Evolutionary conservation across 2,113 vertebrate species (phyloP).

Genomic region (Sorex araneus): DNA sequence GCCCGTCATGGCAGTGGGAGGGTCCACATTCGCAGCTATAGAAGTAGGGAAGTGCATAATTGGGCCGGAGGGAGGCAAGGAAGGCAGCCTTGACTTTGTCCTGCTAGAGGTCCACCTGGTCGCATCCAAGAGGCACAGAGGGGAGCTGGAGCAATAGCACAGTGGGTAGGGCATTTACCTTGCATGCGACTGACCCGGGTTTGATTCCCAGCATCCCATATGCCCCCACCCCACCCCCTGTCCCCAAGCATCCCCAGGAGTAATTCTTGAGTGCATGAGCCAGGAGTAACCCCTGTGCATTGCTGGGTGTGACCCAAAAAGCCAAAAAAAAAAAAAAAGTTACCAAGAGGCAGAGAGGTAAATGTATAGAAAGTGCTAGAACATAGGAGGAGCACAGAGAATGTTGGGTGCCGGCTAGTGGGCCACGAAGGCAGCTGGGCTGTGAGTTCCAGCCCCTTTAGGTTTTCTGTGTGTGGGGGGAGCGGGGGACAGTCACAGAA

Average conservation of each 20-base stretch:
- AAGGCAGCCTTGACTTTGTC: neutral
- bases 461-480: neutral
- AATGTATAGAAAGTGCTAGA: neutral
- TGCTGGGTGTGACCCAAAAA: no score
- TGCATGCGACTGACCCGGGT: no score
- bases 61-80: neutral
- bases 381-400: neutral
- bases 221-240: no score
- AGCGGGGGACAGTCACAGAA: no score
- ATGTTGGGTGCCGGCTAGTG: neutral
- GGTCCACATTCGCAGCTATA: fast-evolving
- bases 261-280: no score
- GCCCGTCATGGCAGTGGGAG: neutral
- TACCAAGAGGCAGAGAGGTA: neutral
- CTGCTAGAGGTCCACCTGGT: neutral
- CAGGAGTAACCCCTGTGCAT: no score
- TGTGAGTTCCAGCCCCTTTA: neutral
- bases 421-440: neutral
- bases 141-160: no score
- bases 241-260: no score
- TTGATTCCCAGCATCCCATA: no score
- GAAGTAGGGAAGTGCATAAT: neutral
- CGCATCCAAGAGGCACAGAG: neutral
- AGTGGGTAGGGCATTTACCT: no score
- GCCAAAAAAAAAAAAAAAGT: neutral